Conservation (phyloP, 1,140 invertebrate genomes). For the Platorchestia sp. region DNA sequence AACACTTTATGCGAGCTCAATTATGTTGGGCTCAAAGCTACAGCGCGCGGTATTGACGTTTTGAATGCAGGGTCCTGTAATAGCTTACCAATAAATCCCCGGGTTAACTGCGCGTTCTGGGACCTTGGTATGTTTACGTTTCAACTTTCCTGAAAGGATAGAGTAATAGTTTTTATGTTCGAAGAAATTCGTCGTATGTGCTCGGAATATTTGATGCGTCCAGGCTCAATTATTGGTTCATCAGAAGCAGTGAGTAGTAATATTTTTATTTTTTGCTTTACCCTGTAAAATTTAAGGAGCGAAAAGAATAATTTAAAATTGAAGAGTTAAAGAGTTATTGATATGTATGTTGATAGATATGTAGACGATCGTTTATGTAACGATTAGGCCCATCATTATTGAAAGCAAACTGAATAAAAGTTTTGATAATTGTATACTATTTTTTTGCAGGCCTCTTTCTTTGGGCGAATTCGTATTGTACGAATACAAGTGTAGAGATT, state of each 20-base stretch:
- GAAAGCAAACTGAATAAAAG: background rate
- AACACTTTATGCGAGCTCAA: background rate
- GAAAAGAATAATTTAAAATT: background rate
- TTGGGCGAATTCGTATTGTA: background rate
- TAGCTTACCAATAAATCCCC: background rate
- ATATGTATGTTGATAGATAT: background rate
- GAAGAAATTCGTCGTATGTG: background rate
- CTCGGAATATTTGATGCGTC: background rate
- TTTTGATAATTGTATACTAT: background rate
- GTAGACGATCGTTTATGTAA: background rate
- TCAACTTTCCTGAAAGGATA: background rate
- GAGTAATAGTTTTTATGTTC: background rate
- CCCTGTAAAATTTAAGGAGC: background rate
- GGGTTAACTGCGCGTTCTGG: background rate
- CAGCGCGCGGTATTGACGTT: background rate
- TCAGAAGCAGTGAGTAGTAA: background rate
- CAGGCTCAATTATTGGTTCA: background rate
- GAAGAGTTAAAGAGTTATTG: background rate
- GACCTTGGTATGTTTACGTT: background rate
- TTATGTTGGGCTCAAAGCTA: background rate
- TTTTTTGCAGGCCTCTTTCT: background rate
- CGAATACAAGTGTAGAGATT: background rate
- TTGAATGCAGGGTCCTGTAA: background rate
- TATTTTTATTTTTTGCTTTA: background rate
- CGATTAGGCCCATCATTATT: background rate